Evolutionary conservation across 2,113 vertebrate species (phyloP), one percentile per base, ranked within the genome.

Genomic region (Oryzias melastigma): DNA sequence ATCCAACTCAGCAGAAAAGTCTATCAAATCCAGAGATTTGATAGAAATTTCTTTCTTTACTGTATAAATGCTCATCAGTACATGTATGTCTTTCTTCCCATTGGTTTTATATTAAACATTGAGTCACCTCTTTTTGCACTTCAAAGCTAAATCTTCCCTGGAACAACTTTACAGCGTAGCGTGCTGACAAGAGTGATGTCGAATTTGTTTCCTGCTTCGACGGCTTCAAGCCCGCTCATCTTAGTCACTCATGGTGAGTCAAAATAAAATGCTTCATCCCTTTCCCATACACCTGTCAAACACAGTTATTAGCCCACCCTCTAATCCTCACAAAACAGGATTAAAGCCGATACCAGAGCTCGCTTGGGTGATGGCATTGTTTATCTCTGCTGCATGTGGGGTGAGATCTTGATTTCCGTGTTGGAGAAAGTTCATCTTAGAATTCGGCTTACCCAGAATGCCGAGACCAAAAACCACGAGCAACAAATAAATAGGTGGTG

Each of bases 281-380:
- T 60, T 47, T 19, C 2, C n/a, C 73, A 84, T 77, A 65, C 73
- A 77, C 79, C 81, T 82, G 77, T 84, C 77, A 83, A 73, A 70
- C 52, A 81, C 62, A 77, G 69, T 22, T 68, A 83, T 86, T 77
- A 73, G 45, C 81, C 71, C 68, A 75, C 71, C 74, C 78, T 71
- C 75, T 66, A 75, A 71, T 77, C 77, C 75, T 68, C 53, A 55
- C 51, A 41, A 74, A 88, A 81, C 72, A 55, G 71, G 82, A 88
- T 82, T 79, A 82, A 25, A 24, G 62, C 22, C 14, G 45, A 75
- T 49, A 67, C 54, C 71, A 44, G 68, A 2, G 40, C 57, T 58
- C 43, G 68, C 75, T 43, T 49, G 35, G 71, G 52, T 71, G 78
- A 80, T 73, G 75, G 58, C 53, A 72, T 77, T 81, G 78, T 84